Base-by-base conservation (phyloP, 2,888 invertebrate species). In the Oscheius sp. region DNA sequence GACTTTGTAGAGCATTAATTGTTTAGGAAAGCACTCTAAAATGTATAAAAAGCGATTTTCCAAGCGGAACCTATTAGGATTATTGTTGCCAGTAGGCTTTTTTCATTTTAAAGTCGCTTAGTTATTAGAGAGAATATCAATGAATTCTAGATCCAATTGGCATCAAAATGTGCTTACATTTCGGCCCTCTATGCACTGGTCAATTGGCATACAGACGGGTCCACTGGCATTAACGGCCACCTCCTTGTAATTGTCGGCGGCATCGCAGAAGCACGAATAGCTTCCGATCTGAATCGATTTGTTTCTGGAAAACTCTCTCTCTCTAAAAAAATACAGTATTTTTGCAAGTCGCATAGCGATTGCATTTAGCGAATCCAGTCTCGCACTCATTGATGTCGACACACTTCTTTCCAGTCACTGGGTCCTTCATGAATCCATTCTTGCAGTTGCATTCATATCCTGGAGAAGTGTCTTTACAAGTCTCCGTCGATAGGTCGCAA, bases 321-420 rank as follows among this genome's bases (percentile, higher is more conserved):
- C n/a, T n/a, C n/a, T n/a, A n/a, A 33, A 31, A 10, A 10, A 33
- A 17, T 29, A 66, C 50, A 6, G 39, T 64, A 20, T 69, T 64
- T 5, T 31, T 42, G 25, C 69, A 69, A 8, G 8, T 27, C 15
- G 53, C 23, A 27, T 31, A 39, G 3, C 25, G 17, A 27, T 53
- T 34, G 46, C 69, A 69, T 3, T 53, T 33, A 20, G 50, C 34
- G 1, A 53, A 15, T 39, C 27, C 23, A 5, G 68, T 61, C 34
- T 58, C 58, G 37, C 80, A 80, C 55, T 80, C 80, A 52, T 80
- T 71, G 25, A 79, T 48, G 31, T 80, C 79, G 57, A 20, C 33
- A 63, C 58, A 65, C 8, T n/a, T n/a, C 5, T 6, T 34, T 34
- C 17, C 8, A 15, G 23, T 20, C 8, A 25, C n/a, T 1, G n/a